A percentile compares a stretch with the other conserved stretches of the same genome.
Conservation (phyloP, 2,113 vertebrate species). For the Alexandromys fortis region DNA sequence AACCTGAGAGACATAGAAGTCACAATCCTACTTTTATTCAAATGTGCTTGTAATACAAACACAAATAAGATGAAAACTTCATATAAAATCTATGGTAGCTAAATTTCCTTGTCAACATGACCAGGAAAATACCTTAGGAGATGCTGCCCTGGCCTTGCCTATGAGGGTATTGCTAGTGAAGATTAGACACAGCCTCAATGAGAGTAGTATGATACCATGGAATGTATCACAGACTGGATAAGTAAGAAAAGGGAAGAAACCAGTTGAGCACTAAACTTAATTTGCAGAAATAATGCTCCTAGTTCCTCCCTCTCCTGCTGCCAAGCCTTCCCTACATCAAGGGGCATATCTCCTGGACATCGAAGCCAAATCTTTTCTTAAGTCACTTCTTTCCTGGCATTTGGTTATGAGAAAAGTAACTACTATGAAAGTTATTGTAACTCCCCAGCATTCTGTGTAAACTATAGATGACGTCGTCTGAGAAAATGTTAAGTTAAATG, state of each 20-base stretch:
- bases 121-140: not conserved
- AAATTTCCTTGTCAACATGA: not conserved
- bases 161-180: not conserved
- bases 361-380: not conserved
- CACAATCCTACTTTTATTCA: not conserved
- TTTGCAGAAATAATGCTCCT: not conserved
- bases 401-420: not conserved
- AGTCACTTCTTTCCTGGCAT: not conserved
- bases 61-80: not conserved
- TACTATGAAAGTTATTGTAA: not conserved
- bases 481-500: not conserved
- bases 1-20: not conserved
- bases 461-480: not conserved
- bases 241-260: not conserved
- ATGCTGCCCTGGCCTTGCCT: not conserved
- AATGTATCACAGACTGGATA: not conserved
- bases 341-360: not conserved
- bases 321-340: not conserved
- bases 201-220: not conserved
- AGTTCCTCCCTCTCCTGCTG: not conserved
- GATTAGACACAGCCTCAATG: not conserved
- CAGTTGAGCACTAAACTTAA: rapidly evolving
- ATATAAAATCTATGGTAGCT: not conserved
- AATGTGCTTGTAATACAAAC: not conserved
- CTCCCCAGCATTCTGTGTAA: not conserved